Evolutionary conservation across 2,113 vertebrate genomes (phyloP), one percentile per base, ranked within the genome.

Genomic region (Rhynchomys soricoides): DNA sequence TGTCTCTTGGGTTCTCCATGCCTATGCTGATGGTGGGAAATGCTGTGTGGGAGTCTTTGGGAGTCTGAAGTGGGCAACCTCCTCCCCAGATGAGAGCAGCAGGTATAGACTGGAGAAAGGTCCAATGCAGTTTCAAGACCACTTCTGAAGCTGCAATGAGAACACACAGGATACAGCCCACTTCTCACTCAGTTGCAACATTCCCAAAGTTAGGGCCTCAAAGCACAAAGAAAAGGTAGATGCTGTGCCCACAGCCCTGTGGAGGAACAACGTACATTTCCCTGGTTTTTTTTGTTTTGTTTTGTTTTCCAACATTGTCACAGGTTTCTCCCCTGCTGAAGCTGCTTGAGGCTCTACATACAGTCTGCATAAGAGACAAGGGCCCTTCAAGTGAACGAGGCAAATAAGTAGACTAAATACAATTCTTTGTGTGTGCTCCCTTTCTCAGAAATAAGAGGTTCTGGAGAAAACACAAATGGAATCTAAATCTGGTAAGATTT

Each of bases 391-490:
- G 45, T 19, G 13, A 43, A 45, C 26, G 40, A 74, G n/a, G 91
- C 34, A 74, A 74, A 57, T 71, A 55, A 71, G 37, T 5, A 26
- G 34, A n/a, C 21, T 52, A 17, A 66, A 48, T 15, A 5, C 68
- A 19, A 29, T 34, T 82, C 79, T 91, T 50, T 59, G 21, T 52
- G 55, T 48, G 11, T 45, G 57, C 70, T 86, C n/a, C 52, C 78
- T 88, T 97, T 98, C 97, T 97, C 97, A 98, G 97, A 98, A 98
- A 94, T 75, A 78, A 95, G 95, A 90, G 87, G 68, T 62, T 94
- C 89, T 82, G 83, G 95, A 97, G 95, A 97, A 98, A 97, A 96
- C 95, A 96, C 95, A 95, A 97, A 95, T 94, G 97, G 96, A 75
- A 83, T 96, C 97, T 98, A 96, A 97, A 92, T 96, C 95, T 77